Conservation (phyloP, 2,797 vertebrate genomes). For the Numenius phaeopus region DNA sequence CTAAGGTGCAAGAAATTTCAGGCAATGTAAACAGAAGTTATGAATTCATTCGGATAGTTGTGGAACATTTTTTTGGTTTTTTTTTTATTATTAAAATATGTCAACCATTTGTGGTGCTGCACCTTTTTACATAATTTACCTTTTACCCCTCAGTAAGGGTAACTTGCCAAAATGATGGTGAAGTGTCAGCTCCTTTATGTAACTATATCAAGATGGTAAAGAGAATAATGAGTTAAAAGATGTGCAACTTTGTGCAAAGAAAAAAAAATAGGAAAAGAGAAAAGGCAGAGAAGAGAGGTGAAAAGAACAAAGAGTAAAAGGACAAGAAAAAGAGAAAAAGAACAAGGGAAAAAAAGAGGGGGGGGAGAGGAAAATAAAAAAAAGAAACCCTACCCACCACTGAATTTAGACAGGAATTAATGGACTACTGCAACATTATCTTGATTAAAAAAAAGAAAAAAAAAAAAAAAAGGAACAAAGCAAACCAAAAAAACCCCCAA, state of each 20-base stretch:
- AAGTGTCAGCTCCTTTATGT: not conserved
- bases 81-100: not conserved
- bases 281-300: not conserved
- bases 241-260: not conserved
- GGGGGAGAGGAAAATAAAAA: too few species aligned
- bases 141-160: not conserved
- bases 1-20: not conserved
- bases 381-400: not conserved
- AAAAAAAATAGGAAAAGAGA: not conserved
- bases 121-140: not conserved
- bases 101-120: not conserved
- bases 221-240: not conserved
- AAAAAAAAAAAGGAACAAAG: too few species aligned
- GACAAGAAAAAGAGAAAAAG: not conserved
- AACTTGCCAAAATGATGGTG: not conserved
- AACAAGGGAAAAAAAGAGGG: too few species aligned
- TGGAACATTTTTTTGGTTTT: not conserved
- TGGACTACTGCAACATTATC: too few species aligned
- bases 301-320: not conserved
- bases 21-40: not conserved
- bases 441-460: too few species aligned
- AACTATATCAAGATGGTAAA: not conserved
- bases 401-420: not conserved
- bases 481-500: fast-evolving
- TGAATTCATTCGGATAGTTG: not conserved